Evolutionary conservation across 2,888 invertebrate genomes (phyloP).

Genomic region (Frankliniella fusca): DNA sequence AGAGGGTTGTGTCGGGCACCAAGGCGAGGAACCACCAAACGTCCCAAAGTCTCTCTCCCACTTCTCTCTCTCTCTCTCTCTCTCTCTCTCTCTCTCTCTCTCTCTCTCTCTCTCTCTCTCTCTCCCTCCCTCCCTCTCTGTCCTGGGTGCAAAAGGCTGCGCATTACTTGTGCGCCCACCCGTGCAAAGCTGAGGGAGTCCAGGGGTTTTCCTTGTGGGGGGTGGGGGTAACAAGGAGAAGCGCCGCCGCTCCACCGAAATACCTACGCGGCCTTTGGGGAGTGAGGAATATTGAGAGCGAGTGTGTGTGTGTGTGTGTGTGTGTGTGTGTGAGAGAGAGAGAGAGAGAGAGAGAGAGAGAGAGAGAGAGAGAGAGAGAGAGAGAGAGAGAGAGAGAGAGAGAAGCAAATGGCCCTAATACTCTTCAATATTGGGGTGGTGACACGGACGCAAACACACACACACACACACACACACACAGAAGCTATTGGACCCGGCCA

Average conservation of each 20-base stretch:
- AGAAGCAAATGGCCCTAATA: neutral
- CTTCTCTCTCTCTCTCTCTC: neutral
- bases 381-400: neutral
- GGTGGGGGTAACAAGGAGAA: neutral
- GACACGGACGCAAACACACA: too few species aligned
- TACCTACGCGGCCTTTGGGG: too few species aligned
- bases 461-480: too few species aligned
- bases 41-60: neutral
- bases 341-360: conserved; percentile 1
- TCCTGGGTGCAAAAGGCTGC: neutral
- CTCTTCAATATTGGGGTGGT: too few species aligned
- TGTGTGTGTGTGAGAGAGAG: neutral
- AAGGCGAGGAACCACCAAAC: too few species aligned
- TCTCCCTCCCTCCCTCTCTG: neutral
- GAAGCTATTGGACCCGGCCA: too few species aligned
- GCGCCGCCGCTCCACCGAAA: too few species aligned
- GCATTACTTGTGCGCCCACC: too few species aligned
- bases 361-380: conserved; percentile 2
- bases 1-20: too few species aligned
- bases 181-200: too few species aligned
- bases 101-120: neutral
- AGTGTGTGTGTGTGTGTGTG: neutral
- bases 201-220: neutral
- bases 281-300: neutral
- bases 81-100: neutral